Evolutionary conservation across 1,140 invertebrate genomes (phyloP).

Genomic region (Solenopsis invicta): DNA sequence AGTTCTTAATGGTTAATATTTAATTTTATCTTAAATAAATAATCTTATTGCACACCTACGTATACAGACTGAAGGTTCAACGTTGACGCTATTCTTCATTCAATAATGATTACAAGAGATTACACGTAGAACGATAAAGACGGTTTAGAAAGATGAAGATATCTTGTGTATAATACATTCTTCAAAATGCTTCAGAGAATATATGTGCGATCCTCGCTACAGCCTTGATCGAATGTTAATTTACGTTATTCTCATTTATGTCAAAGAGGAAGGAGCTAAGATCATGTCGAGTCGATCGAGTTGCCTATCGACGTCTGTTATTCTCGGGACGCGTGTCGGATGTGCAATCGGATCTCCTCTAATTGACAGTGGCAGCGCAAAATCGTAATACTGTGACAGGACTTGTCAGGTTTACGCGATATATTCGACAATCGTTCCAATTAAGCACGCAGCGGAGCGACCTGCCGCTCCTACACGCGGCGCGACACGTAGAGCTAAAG

Average conservation of each 20-base stretch:
- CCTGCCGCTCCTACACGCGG: conserved; percentile 46
- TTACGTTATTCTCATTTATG: not conserved
- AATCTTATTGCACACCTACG: not conserved
- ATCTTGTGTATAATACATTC: too few species aligned
- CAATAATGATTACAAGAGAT: not conserved
- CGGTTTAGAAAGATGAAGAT: not conserved
- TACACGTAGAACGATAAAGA: not conserved
- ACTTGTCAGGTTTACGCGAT: conserved; percentile 44
- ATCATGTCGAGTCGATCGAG: conserved; percentile 26
- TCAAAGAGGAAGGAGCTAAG: not conserved
- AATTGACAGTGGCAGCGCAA: conserved; percentile 59
- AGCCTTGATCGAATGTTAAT: conserved; percentile 3
- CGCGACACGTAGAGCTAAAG: conserved; percentile 36
- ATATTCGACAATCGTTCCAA: conserved; percentile 67
- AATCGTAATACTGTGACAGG: conserved; percentile 51
- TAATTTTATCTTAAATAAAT: not conserved
- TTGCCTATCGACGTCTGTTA: conserved; percentile 17
- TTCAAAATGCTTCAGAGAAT: not conserved
- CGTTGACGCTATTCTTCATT: not conserved
- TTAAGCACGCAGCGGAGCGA: conserved; percentile 53
- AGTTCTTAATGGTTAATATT: not conserved
- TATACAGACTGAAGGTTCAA: too few species aligned
- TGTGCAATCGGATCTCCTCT: conserved; percentile 50
- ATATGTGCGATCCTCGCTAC: not conserved
- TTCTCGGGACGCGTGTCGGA: not conserved